Base-by-base conservation (phyloP, 37 sponge, comb jelly and placozoan genomes). In the Petrosia ficiformis region DNA sequence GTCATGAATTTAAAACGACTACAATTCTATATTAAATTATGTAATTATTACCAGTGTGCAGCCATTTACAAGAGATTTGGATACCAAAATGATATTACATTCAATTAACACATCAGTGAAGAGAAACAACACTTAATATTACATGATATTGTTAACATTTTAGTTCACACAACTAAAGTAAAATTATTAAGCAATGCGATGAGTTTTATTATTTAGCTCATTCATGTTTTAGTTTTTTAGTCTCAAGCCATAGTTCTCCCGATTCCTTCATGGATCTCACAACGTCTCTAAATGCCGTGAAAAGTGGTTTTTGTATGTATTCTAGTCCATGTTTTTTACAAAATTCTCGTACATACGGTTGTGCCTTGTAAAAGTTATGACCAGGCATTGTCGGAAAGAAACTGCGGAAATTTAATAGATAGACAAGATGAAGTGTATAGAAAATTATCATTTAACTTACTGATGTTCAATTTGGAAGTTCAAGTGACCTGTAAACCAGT, bases 381-480 rank as follows among this genome's bases (percentile, higher is more conserved):
- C 93, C 54, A 4, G 93, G 93, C 88, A 92, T 87, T 25, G 89
- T 92, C 1, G 93, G 93, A 68, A 92, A 92, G 11, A 92, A 71
- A 43, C 89, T 88, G 74, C 5, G 61, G 16, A 71, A 16, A 57
- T 59, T 29, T 33, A 39, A 39, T 5, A n/a, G 40, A 38, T 56
- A 10, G 1, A 21, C 64, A 19, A 1, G 28, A 22, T 19, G 14
- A 19, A 14, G 14, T 19, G 14, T 8, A 48, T n/a, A 48, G 8
- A 48, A 19, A 34, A 30, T 6, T 16, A 39, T 39, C 39, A 34
- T 37, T n/a, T n/a, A n/a, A n/a, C 89, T 80, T 68, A 89, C 89
- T 92, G 92, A 74, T 92, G 92, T 69, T 92, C 92, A 44, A 92
- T 87, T 59, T 92, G 92, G 35, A 72, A 87, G 79, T 92, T 92